Evolutionary conservation across 2,113 vertebrate species (phyloP), one percentile per base, ranked within the genome.

Genomic region (Coptodon rendalli): DNA sequence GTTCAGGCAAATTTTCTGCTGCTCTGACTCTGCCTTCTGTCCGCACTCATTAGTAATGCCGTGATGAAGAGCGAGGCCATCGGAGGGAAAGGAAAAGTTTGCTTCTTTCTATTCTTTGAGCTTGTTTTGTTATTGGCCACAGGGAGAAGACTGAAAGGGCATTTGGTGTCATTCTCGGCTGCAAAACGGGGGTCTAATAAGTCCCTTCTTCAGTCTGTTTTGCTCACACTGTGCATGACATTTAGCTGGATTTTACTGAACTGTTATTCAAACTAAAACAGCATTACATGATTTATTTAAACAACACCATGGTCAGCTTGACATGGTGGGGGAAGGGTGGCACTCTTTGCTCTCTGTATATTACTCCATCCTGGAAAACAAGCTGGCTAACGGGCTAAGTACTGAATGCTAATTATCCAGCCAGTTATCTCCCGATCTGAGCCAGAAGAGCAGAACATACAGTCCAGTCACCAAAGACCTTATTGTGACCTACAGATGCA

Each of bases 1-100:
- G 92, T 90, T 89, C 86, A 96, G 95, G 94, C 93, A 93, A 91
- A 96, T 96, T 95, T 96, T 96, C 95, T 94, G 94, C 96, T 89
- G 90, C 92, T 88, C 84, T 94, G 92, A 91, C 78, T 94, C 92
- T 89, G 95, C 96, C 95, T 95, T 96, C 96, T 95, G 94, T 95
- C 93, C 34, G 24, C 79, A 57, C 88, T 94, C 86, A 89, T 95
- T 94, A 95, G 91, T 79, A 34, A 89, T 91, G 92, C 88, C 66
- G 83, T 2, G 57, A 91, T 94, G 92, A 94, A 90, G 92, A 90
- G 86, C 31, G 6, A 59, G 81, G 89, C 87, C 92, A 88, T 82
- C 13, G 82, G 82, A 89, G 88, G 88, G 87, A 82, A 68, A 84
- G 79, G 36, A 80, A 90, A 94, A 90, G 85, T 90, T 85, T 31